These are phyloP conservation scores for Oceanodroma tethys DNA, from an alignment of 2,113 vertebrate genomes.

Conservation along the genomic window DNA sequence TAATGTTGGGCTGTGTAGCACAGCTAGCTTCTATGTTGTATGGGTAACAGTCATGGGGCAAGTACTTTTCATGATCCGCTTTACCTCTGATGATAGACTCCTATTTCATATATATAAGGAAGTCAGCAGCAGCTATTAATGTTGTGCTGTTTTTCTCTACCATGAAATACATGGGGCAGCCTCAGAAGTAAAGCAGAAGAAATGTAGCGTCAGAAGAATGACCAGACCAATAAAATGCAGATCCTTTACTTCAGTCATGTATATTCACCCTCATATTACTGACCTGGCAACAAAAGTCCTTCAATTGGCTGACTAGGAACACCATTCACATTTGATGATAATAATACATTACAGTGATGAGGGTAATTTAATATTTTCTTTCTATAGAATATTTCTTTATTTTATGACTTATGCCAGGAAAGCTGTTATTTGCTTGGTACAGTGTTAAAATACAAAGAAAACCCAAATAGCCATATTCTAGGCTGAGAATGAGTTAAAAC, in stretches of 20 bases:
- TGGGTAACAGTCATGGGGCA: background rate
- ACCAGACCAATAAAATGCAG: background rate
- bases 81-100: background rate
- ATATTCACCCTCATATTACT: background rate
- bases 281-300: background rate
- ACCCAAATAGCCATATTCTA: background rate
- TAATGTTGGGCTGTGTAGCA: background rate
- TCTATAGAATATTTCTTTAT: background rate
- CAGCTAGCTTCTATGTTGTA: background rate
- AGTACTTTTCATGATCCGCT: background rate
- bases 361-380: background rate
- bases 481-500: background rate
- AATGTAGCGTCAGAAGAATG: background rate
- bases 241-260: background rate
- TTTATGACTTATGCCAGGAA: background rate
- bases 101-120: background rate
- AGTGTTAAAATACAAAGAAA: background rate
- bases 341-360: background rate
- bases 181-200: background rate
- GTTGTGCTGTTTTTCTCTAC: background rate
- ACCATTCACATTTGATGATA: background rate
- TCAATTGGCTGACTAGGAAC: background rate
- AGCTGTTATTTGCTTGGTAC: background rate
- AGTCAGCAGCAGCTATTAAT: background rate
- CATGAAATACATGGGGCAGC: background rate